phyloP scores from a whole-genome alignment of 2,113 vertebrate genomes.

The Stigmatopora nigra region DNA sequence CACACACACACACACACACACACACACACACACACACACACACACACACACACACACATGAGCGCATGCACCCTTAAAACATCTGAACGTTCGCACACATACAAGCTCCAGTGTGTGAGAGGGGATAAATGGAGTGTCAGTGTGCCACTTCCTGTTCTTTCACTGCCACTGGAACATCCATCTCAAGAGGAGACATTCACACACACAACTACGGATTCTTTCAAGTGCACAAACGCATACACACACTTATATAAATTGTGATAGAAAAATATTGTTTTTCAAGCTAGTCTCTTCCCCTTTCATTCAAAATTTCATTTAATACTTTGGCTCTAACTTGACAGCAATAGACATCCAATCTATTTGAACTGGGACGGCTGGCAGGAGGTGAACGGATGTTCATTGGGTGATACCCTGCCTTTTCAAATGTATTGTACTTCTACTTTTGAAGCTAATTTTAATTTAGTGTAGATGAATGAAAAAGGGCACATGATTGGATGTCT shows the following conservation, averaged over 20 bases:
- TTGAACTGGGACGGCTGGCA: too few species aligned
- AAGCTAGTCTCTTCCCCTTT: too few species aligned
- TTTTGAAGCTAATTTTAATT: too few species aligned
- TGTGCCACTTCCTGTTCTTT: conserved; percentile 65
- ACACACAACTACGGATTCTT: conserved; percentile 7
- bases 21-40: conserved; percentile 17
- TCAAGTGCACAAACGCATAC: not conserved
- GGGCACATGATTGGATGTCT: too few species aligned
- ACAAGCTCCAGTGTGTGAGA: conserved; percentile 38
- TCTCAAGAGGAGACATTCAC: conserved; percentile 44
- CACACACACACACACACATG: conserved; percentile 15
- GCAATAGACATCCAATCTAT: too few species aligned
- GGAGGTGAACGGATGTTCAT: too few species aligned
- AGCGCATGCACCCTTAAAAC: conserved; percentile 15
- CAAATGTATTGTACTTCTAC: too few species aligned
- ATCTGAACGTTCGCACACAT: conserved; percentile 20
- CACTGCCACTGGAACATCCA: conserved; percentile 47
- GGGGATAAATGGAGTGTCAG: conserved; percentile 48
- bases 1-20: conserved; percentile 13
- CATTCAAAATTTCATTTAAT: too few species aligned
- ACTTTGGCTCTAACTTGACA: too few species aligned
- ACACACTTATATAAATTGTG: conserved; percentile 10
- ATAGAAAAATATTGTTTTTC: too few species aligned
- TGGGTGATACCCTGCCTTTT: too few species aligned
- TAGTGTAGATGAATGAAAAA: too few species aligned